Evolutionary conservation across 2,888 invertebrate genomes (phyloP).

Genomic region (Deroplatys truncata): DNA sequence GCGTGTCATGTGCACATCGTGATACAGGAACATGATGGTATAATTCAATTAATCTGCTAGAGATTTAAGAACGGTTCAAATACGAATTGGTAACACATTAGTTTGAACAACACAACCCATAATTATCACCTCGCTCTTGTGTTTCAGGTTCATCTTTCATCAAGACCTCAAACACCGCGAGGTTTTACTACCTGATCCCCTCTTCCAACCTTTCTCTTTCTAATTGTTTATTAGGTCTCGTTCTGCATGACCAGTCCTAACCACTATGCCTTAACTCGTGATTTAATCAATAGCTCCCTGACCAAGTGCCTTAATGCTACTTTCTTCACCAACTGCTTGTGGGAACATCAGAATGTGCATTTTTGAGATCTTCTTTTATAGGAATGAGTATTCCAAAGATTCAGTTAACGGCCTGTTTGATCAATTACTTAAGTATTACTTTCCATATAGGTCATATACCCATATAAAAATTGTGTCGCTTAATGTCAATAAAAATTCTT

Average conservation of each 20-base stretch:
- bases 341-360: too few species aligned
- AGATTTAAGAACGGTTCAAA: background rate
- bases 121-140: background rate
- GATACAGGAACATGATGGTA: background rate
- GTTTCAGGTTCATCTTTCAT: background rate
- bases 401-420: too few species aligned
- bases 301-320: background rate
- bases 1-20: background rate
- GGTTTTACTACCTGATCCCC: background rate
- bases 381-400: too few species aligned
- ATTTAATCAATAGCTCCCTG: background rate
- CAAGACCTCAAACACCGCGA: background rate
- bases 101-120: background rate
- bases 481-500: too few species aligned
- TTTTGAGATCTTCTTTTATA: too few species aligned
- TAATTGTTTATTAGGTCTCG: background rate
- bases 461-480: fast-evolving
- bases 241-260: background rate
- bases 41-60: background rate
- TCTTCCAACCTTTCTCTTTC: background rate
- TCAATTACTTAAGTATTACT: too few species aligned
- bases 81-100: background rate
- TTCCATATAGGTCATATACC: too few species aligned
- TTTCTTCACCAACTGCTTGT: background rate
- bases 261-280: background rate